Percentiles rank a stretch among this genome's conserved stretches.
Conservation (phyloP, 2,113 vertebrate genomes). For the Trogon melanurus region DNA sequence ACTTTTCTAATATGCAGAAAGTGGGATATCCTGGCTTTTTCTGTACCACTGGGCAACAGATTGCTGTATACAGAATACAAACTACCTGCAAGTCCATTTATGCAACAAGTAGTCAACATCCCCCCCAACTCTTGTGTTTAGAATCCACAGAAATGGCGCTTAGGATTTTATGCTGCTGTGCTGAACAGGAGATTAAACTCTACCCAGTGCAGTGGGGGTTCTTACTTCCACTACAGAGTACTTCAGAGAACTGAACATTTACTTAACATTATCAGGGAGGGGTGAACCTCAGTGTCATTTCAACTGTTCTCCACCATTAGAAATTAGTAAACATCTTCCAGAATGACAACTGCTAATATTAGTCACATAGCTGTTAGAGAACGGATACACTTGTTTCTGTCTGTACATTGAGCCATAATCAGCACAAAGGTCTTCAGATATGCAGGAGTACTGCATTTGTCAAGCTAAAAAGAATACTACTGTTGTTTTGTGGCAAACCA, state of each 20-base stretch:
- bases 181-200: neutral
- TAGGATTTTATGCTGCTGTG: neutral
- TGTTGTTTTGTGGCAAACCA: neutral
- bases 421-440: neutral
- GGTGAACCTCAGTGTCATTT: neutral
- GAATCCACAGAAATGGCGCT: neutral
- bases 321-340: neutral
- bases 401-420: neutral
- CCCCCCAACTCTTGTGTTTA: neutral
- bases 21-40: neutral
- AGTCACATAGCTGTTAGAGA: neutral
- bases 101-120: accelerated
- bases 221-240: neutral
- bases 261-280: neutral
- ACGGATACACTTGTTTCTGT: neutral
- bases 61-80: neutral
- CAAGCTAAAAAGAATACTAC: neutral
- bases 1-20: accelerated
- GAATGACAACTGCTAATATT: neutral
- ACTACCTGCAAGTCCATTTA: neutral
- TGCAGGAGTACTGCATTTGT: neutral
- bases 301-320: neutral
- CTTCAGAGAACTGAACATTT: neutral
- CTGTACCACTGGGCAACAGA: neutral
- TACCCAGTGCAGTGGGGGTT: neutral